phyloP scores from a whole-genome alignment of 2,797 vertebrate genomes.

The Cryptoprocta ferox region DNA sequence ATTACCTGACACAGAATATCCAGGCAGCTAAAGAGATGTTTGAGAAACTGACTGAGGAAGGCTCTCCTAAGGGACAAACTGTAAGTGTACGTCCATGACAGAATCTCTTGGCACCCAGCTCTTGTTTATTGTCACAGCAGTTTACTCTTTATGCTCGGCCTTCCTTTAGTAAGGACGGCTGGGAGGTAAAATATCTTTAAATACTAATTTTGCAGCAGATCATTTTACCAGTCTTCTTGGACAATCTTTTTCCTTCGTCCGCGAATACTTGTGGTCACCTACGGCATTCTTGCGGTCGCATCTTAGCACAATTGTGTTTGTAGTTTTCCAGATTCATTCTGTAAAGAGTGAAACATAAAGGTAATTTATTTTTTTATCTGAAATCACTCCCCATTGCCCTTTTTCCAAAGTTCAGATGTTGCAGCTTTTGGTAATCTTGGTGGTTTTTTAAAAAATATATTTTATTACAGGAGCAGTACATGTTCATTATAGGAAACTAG shows the following conservation, averaged over 20 bases:
- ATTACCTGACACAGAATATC: constrained; percentile 94
- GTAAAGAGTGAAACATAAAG: constrained; percentile 12
- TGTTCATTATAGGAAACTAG: not conserved
- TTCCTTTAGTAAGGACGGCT: constrained; percentile 1
- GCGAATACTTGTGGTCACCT: not conserved
- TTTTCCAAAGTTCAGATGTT: not conserved
- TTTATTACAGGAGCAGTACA: not conserved
- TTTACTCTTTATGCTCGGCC: not conserved
- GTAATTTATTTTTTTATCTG: not conserved
- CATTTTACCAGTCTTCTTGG: not conserved
- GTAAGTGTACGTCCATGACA: constrained; percentile 83
- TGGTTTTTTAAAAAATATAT: not conserved
- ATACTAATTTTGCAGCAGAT: not conserved
- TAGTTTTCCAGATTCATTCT: not conserved
- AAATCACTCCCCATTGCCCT: not conserved
- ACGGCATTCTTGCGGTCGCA: not conserved
- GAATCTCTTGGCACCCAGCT: not conserved
- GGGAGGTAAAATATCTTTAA: not conserved
- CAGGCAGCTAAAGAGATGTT: constrained; percentile 93
- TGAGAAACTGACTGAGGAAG: constrained; percentile 94
- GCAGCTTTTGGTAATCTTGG: not conserved
- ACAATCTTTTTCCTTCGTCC: not conserved
- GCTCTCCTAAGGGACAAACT: constrained; percentile 96
- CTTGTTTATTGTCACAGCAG: not conserved
- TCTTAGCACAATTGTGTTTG: not conserved